These are phyloP conservation scores for Zaprionus lineosus DNA, from an alignment of 2,888 invertebrate species.

Conservation along the genomic window DNA sequence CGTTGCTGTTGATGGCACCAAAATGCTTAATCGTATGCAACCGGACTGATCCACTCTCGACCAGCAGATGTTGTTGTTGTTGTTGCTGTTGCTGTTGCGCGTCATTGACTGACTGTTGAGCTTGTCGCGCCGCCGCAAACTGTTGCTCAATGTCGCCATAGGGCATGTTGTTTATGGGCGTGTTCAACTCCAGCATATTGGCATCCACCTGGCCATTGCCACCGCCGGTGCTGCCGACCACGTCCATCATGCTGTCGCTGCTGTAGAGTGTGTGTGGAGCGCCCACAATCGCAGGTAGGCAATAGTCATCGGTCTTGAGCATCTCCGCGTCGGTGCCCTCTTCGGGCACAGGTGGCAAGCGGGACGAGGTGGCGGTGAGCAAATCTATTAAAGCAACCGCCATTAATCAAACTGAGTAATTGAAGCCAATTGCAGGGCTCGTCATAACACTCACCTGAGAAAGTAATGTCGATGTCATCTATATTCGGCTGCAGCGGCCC, in stretches of 20 bases:
- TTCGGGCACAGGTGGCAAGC: constrained; percentile 86
- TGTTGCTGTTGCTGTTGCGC: constrained; percentile 32
- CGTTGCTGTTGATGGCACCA: constrained; percentile 40
- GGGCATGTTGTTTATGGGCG: constrained; percentile 72
- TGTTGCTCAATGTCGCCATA: constrained; percentile 78
- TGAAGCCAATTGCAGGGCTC: too few relatives aligned
- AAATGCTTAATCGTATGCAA: constrained; percentile 63
- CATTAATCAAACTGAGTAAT: background rate
- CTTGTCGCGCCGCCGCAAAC: constrained; percentile 62
- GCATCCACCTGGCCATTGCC: constrained; percentile 67
- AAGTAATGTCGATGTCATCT: constrained; percentile 94
- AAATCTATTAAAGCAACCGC: constrained; percentile 72
- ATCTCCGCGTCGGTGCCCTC: constrained; percentile 85
- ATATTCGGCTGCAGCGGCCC: constrained; percentile 98
- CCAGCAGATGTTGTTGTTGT: constrained; percentile 35
- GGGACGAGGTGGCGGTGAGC: constrained; percentile 79
- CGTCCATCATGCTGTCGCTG: constrained; percentile 78
- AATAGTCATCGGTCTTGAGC: constrained; percentile 83
- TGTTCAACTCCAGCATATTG: constrained; percentile 81
- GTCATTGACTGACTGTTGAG: constrained; percentile 49
- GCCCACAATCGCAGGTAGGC: constrained; percentile 67
- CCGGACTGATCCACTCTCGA: constrained; percentile 29
- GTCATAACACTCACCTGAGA: constrained; percentile 88
- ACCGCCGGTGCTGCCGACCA: constrained; percentile 35
- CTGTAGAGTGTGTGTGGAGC: constrained; percentile 76